Conservation (phyloP, 2,797 vertebrate species). For the Salmo trutta region DNA sequence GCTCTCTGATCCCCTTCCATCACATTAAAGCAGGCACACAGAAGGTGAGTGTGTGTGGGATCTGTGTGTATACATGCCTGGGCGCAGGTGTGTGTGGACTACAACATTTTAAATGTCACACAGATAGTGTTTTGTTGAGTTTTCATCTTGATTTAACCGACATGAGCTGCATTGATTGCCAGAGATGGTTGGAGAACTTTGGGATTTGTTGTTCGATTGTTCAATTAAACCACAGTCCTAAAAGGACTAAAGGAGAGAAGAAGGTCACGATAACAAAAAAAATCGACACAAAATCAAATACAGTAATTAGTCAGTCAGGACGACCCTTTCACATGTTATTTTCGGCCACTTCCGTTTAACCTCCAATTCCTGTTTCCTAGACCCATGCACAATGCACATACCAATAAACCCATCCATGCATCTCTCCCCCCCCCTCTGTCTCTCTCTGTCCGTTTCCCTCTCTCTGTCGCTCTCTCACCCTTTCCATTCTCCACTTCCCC, state of each 20-base stretch:
- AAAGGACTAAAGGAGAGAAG: background rate
- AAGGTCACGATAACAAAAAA: background rate
- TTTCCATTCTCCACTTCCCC: background rate
- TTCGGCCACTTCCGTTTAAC: background rate
- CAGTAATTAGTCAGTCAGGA: background rate
- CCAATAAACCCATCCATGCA: too few species aligned
- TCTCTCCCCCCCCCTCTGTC: background rate
- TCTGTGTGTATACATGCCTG: too few species aligned
- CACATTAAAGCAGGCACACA: constrained; percentile 18
- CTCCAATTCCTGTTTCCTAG: background rate
- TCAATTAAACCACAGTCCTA: background rate
- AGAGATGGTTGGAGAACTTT: background rate
- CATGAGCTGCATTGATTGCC: background rate
- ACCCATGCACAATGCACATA: background rate
- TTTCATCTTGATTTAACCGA: constrained; percentile 17
- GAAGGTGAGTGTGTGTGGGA: background rate
- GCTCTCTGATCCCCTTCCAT: constrained; percentile 29
- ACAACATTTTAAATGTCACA: background rate
- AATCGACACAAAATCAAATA: background rate
- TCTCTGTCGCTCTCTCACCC: background rate
- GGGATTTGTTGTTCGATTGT: background rate
- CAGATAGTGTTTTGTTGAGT: background rate
- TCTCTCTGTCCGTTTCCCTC: too few species aligned
- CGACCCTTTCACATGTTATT: background rate
- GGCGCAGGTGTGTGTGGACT: background rate